Percentiles rank a stretch among this genome's conserved stretches.
These are phyloP conservation scores for Thymelicus acteon DNA, from an alignment of 2,888 invertebrate genomes.

Conservation along the genomic window DNA sequence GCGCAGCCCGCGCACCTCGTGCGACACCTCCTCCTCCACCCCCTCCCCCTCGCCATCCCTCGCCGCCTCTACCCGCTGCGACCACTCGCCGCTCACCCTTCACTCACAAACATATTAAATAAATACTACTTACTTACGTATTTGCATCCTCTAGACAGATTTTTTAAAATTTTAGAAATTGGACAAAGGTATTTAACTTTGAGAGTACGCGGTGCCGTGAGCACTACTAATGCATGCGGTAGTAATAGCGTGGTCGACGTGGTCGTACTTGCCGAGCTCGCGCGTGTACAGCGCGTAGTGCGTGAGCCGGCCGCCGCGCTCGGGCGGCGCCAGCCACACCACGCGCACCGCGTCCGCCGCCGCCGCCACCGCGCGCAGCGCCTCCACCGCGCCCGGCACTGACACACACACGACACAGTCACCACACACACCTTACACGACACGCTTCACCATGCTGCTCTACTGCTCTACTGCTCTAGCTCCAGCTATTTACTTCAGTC, in stretches of 20 bases:
- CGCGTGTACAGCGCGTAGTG: constrained; percentile 91
- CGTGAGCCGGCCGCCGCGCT: constrained; percentile 89
- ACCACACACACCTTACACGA: no score
- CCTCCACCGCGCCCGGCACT: constrained; percentile 91
- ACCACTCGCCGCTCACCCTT: constrained; percentile 69
- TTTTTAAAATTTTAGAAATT: no score
- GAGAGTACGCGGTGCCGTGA: background rate
- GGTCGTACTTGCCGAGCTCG: constrained; percentile 86
- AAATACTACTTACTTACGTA: constrained; percentile 1
- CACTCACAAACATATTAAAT: constrained; percentile 53
- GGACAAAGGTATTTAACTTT: no score
- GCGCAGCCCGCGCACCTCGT: constrained; percentile 87
- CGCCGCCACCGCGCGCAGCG: constrained; percentile 90
- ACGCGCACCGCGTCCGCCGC: constrained; percentile 91
- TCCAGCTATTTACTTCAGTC: no score
- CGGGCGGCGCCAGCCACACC: constrained; percentile 91
- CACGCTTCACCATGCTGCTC: no score
- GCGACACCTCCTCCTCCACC: constrained; percentile 71
- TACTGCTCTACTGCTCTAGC: no score
- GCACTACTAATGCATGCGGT: background rate
- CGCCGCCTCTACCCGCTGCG: constrained; percentile 62
- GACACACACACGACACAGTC: constrained; percentile 22
- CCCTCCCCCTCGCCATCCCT: constrained; percentile 37
- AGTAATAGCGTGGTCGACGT: background rate
- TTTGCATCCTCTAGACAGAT: no score